phyloP scores from a whole-genome alignment of 2,888 invertebrate genomes.

The Ophion ellenae region DNA sequence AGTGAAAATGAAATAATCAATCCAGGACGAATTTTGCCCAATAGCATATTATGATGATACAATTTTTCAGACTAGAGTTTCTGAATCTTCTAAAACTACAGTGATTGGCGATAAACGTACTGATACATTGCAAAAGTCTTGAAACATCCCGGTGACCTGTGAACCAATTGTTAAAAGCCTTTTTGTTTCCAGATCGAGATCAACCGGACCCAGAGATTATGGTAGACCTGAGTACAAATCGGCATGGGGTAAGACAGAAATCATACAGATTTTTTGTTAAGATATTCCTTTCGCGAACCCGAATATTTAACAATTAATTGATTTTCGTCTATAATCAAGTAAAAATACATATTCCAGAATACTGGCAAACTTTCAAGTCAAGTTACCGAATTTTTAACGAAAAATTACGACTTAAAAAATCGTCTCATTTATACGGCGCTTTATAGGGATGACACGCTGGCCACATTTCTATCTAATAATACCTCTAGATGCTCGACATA shows the following conservation, averaged over 20 bases:
- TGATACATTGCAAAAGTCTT: constrained; percentile 36
- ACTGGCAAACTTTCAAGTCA: too few relatives aligned
- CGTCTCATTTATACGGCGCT: too few relatives aligned
- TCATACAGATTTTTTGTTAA: constrained; percentile 4
- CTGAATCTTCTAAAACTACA: constrained; percentile 76
- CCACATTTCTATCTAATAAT: too few relatives aligned
- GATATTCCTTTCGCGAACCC: too few relatives aligned
- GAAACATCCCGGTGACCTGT: neutral
- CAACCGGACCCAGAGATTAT: constrained; percentile 79
- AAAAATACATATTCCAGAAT: too few relatives aligned
- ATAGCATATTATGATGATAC: constrained; percentile 66
- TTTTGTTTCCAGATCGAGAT: constrained; percentile 77
- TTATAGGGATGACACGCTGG: too few relatives aligned
- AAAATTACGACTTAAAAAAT: too few relatives aligned
- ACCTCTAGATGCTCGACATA: too few relatives aligned
- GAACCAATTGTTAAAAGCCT: neutral
- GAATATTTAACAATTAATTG: too few relatives aligned
- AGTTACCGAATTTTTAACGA: too few relatives aligned
- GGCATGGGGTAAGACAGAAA: constrained; percentile 75
- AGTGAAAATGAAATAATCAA: neutral
- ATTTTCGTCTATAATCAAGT: too few relatives aligned
- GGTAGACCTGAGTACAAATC: constrained; percentile 78
- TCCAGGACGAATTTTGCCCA: neutral
- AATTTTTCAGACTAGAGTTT: constrained; percentile 79
- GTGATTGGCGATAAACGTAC: constrained; percentile 64